Percentiles rank a stretch among this genome's conserved stretches.
phyloP scores from a whole-genome alignment of 64 coral and sea anemone genomes.

The Anthopleura sola region DNA sequence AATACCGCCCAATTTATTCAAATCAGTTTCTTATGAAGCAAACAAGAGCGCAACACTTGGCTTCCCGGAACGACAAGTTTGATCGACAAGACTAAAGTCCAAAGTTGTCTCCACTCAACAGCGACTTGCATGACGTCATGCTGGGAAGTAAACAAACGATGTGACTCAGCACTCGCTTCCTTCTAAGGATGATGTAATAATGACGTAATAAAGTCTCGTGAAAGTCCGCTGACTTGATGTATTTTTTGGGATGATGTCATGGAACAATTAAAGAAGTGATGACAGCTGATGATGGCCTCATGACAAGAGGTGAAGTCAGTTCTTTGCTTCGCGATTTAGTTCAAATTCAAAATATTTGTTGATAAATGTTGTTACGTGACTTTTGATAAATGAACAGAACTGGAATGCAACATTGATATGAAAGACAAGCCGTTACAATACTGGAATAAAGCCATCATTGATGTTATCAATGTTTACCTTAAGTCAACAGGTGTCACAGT shows the following conservation, averaged over 20 bases:
- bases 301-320: not conserved
- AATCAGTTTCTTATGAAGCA: not conserved
- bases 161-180: conserved; percentile 4
- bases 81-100: not conserved
- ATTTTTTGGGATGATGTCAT: not conserved
- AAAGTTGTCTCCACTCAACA: not conserved
- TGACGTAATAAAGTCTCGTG: not conserved
- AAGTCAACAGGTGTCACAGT: not conserved
- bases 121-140: not conserved
- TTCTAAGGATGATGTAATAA: not conserved
- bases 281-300: not conserved
- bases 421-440: not conserved
- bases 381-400: not conserved
- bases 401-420: not conserved
- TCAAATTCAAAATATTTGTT: not conserved
- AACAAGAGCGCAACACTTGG: not conserved
- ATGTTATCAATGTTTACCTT: not conserved
- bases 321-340: not conserved
- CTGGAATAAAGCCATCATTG: not conserved
- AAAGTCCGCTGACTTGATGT: not conserved
- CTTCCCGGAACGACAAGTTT: not conserved
- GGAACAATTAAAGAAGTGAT: not conserved
- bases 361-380: not conserved
- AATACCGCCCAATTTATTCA: too few relatives aligned
- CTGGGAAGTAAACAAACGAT: not conserved